Conservation (phyloP, 2,113 vertebrate species). For the Halcyon malimbica region DNA sequence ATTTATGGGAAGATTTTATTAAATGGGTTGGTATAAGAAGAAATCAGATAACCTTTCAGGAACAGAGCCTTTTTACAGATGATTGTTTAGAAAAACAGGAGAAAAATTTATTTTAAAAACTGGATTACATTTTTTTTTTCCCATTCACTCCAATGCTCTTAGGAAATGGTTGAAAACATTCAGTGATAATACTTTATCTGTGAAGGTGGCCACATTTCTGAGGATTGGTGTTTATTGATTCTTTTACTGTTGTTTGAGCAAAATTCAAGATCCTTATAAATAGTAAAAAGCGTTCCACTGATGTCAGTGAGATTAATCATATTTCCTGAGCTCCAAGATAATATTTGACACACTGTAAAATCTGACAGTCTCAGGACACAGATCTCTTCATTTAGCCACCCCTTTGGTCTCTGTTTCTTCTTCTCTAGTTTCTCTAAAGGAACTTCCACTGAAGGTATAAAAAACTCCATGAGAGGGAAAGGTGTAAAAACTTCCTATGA, state of each 20-base stretch:
- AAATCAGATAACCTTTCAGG: background rate
- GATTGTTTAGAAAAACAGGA: background rate
- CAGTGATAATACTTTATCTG: background rate
- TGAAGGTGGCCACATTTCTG: background rate
- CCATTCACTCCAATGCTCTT: background rate
- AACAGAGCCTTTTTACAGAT: background rate
- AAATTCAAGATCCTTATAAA: conserved; percentile 5
- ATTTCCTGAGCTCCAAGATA: background rate
- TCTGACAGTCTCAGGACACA: background rate
- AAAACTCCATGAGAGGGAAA: background rate
- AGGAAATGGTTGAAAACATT: background rate
- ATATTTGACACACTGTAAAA: background rate
- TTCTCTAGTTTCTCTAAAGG: background rate
- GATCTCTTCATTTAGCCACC: background rate
- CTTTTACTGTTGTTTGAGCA: background rate
- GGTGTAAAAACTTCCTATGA: background rate
- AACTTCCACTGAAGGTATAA: background rate
- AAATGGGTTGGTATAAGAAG: background rate
- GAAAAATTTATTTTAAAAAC: background rate
- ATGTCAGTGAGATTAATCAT: conserved; percentile 23
- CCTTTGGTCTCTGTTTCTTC: background rate
- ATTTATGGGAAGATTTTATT: background rate
- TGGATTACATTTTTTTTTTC: background rate
- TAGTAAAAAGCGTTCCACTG: background rate
- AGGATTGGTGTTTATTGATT: conserved; percentile 4